A percentile compares a stretch with the other conserved stretches of the same genome.
These are phyloP conservation scores for Ochropleura plecta DNA, from an alignment of 2,888 invertebrate species.

Conservation along the genomic window DNA sequence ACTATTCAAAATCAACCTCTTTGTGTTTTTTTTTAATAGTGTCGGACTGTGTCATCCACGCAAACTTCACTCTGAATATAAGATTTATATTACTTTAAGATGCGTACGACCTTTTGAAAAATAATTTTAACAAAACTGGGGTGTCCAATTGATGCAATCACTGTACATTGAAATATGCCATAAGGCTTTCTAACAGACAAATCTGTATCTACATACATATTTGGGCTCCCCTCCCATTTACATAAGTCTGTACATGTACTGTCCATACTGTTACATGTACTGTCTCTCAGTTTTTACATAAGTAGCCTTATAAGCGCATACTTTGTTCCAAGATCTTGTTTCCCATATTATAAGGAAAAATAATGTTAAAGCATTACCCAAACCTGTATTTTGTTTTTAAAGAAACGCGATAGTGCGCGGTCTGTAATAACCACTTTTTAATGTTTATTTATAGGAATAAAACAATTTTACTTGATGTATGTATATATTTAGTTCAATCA, in stretches of 20 bases:
- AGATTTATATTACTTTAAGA: neutral
- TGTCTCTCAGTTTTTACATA: neutral
- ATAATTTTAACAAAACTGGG: too few species aligned
- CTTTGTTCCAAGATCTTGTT: conserved; percentile 20
- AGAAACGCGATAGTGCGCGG: neutral
- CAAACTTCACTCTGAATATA: too few species aligned
- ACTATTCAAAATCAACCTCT: neutral
- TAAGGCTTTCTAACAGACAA: too few species aligned
- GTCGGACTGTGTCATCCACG: too few species aligned
- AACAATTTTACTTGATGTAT: neutral
- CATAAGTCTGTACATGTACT: too few species aligned
- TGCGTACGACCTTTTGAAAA: too few species aligned
- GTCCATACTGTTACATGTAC: too few species aligned
- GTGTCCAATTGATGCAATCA: too few species aligned
- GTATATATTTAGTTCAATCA: neutral
- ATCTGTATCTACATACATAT: conserved; percentile 2
- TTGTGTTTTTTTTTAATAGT: too few species aligned
- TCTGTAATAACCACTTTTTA: neutral
- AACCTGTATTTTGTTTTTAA: conserved; percentile 26
- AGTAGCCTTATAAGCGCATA: neutral
- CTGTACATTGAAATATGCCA: neutral
- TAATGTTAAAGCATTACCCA: conserved; percentile 9
- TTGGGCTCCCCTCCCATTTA: conserved; percentile 10
- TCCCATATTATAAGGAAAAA: conserved; percentile 38
- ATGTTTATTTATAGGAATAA: neutral